Base-by-base conservation (phyloP, 2,113 vertebrate genomes). In the Sinosuthora webbiana region DNA sequence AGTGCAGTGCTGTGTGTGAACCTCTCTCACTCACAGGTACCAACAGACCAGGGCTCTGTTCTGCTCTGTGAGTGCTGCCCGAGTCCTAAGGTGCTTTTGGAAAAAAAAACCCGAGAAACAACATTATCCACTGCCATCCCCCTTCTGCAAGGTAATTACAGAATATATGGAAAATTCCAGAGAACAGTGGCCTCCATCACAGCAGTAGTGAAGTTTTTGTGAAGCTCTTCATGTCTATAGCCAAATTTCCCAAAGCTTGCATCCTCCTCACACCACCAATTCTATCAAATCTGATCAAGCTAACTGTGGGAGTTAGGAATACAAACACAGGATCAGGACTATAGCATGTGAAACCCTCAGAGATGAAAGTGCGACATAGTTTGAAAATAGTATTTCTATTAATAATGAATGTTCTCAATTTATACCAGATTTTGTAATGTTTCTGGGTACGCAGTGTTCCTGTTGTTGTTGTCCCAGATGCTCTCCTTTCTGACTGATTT, bases 371-470 rank as follows among this genome's bases (percentile, higher is more conserved):
- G 56, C 4, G 3, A 87, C 80, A 86, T 60, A 83, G 83, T 90
- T 94, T 90, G 88, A 93, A 95, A 95, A 94, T 56, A 92, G 79
- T 82, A 82, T 92, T 94, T 82, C 89, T 88, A 85, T 94, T 96
- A 91, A 89, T 96, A 93, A 96, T 88, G 56, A 95, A 89, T 79
- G 59, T 23, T 76, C 57, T 89, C 76, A 76, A 73, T 96, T 96
- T 90, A 87, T 94, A 84, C 31, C 49, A 86, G 60, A 75, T 89
- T 91, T 93, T 90, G 47, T 88, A 85, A 84, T 70, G 77, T 90
- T 95, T 89, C 87, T 84, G 77, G 53, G 65, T 83, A 86, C 1
- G 0, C 59, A 49, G 55, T 76, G 23, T 80, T 86, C 42, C 37
- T 77, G 23, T 73, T 78, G 21, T 67, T 80, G 39, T 60, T 76